phyloP scores from a whole-genome alignment of 2,113 vertebrate species.

The Bubo bubo region DNA sequence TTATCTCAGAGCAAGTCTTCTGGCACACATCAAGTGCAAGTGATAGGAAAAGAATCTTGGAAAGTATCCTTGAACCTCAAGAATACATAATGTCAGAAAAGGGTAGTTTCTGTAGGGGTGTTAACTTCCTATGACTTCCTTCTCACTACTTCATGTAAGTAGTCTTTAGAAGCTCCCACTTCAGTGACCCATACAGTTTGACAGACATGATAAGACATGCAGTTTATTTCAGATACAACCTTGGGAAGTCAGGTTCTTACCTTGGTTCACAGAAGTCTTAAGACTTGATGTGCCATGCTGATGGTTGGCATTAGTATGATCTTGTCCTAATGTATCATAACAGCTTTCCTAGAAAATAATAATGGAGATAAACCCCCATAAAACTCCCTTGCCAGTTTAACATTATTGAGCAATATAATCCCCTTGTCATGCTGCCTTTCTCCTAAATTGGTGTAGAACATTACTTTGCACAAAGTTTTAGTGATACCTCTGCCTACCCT shows the following conservation, averaged over 20 bases:
- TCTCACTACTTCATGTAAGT: neutral
- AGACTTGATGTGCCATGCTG: neutral
- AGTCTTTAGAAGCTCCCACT: neutral
- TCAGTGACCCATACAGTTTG: neutral
- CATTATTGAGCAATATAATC: neutral
- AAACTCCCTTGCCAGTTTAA: neutral
- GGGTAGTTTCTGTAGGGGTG: neutral
- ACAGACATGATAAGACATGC: rapidly evolving
- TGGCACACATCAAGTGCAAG: neutral
- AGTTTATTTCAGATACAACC: neutral
- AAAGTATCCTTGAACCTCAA: neutral
- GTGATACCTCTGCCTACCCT: neutral
- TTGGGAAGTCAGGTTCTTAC: neutral
- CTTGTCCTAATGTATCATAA: too few species aligned
- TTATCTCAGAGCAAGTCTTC: neutral
- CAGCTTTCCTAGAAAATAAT: neutral
- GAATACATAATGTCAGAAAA: neutral
- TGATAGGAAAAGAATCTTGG: neutral
- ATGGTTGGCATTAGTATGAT: neutral
- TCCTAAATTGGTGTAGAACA: neutral
- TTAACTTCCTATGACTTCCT: neutral
- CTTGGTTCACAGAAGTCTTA: neutral
- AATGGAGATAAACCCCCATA: neutral
- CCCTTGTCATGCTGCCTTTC: neutral
- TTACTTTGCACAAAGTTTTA: neutral